Base-by-base conservation (phyloP, 2,888 invertebrate species). In the Galerucella pusilla region DNA sequence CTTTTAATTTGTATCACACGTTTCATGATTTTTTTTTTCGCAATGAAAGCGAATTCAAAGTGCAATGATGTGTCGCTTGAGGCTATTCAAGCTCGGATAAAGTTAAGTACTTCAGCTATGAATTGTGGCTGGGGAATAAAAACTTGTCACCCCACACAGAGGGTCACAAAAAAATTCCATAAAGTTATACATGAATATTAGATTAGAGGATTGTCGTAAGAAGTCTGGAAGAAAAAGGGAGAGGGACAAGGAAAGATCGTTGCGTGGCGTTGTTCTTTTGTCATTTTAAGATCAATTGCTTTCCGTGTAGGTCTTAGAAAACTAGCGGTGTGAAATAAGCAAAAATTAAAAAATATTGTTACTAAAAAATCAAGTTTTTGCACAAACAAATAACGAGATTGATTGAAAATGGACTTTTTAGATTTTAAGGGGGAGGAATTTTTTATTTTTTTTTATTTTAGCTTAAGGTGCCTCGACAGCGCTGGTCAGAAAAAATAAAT, bases 131-230 rank as follows among this genome's bases (percentile, higher is more conserved):
- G 75, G 76, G 78, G 76, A 76, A 81, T 80, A 80, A 82, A 81
- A 82, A 82, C 79, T 78, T 81, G 82, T 83, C 82, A 79, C 80
- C 80, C 82, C 78, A 68, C 42, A 73, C 61, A 67, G 75, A 80
- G 81, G 81, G 81, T 81, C 80, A 80, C 78, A 78, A 80, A 78
- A 35, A 77, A 80, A 80, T 78, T 81, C 81, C 81, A 81, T 81
- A 81, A 82, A 82, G 80, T 82, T 80, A 78, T 81, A 83, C 83
- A 83, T 83, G 83, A 83, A 83, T 83, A 83, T 83, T 83, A 83
- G 83, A 83, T 83, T 83, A 83, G 79, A 79, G 81, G 77, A 76
- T 75, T 75, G 78, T 77, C 79, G 78, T 69, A 65, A 65, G 64
- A 65, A 42, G 16, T 65, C 45, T 20, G 46, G 46, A 65, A 25